Evolutionary conservation across 2,888 invertebrate genomes (phyloP).

Genomic region (Halocaridina rubra): DNA sequence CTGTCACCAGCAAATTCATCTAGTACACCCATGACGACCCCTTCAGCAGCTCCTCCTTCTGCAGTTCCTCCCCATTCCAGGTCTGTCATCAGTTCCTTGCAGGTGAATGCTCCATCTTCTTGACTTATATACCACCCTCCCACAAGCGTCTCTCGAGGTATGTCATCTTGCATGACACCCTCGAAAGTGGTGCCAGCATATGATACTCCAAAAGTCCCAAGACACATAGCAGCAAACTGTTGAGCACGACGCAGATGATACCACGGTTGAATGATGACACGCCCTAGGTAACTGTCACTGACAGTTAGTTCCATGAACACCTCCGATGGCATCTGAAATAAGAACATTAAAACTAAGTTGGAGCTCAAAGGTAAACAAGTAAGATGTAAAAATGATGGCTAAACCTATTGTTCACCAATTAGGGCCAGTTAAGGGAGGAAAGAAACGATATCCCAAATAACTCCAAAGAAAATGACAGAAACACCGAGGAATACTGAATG

Average conservation of each 20-base stretch:
- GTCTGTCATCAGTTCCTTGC: not conserved
- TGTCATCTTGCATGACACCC: not conserved
- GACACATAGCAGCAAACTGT: not conserved
- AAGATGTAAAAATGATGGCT: too few species aligned
- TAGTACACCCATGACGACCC: not conserved
- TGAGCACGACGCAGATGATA: not conserved
- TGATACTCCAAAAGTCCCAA: not conserved
- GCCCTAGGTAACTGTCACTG: not conserved
- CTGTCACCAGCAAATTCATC: not conserved
- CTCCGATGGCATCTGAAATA: not conserved
- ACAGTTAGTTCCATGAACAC: not conserved
- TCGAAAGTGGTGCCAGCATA: not conserved
- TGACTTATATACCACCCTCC: not conserved
- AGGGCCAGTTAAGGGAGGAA: too few species aligned
- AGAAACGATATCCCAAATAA: too few species aligned
- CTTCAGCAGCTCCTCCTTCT: not conserved
- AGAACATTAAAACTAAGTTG: too few species aligned
- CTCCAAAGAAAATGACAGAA: not conserved
- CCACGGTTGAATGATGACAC: not conserved
- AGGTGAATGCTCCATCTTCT: not conserved
- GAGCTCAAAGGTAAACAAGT: too few species aligned
- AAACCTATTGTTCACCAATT: too few species aligned
- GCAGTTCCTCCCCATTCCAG: not conserved
- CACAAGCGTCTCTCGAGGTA: not conserved
- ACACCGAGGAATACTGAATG: not conserved